A percentile compares a stretch with the other conserved stretches of the same genome.
phyloP scores from a whole-genome alignment of 2,888 invertebrate genomes.

The Agrochola lychnidis region DNA sequence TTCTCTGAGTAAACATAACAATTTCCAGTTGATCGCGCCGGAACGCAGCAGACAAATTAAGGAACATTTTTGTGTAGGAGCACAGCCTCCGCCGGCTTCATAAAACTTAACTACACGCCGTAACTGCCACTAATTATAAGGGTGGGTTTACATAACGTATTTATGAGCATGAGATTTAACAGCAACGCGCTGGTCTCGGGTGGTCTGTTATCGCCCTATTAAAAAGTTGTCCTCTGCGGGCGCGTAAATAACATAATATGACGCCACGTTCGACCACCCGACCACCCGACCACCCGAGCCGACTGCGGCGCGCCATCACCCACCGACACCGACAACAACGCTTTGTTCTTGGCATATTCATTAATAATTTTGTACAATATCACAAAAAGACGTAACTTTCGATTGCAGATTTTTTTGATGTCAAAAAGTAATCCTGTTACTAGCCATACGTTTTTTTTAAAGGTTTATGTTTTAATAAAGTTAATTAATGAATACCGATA shows the following conservation, averaged over 20 bases:
- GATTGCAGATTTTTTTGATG: neutral
- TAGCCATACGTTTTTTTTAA: constrained; percentile 23
- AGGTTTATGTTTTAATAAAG: constrained; percentile 16
- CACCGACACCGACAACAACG: constrained; percentile 28
- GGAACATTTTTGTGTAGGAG: constrained; percentile 86
- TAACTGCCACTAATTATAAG: constrained; percentile 90
- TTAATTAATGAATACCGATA: constrained; percentile 47
- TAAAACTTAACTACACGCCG: constrained; percentile 89
- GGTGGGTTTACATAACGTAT: constrained; percentile 90
- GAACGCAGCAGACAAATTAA: constrained; percentile 87
- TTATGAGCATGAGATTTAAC: constrained; percentile 90
- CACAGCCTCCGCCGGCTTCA: constrained; percentile 82
- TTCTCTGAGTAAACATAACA: constrained; percentile 86
- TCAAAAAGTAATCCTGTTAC: constrained; percentile 13
- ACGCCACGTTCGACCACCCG: constrained; percentile 65
- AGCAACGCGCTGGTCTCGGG: constrained; percentile 85
- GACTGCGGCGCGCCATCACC: constrained; percentile 26
- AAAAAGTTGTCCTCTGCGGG: constrained; percentile 89
- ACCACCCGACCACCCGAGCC: constrained; percentile 30
- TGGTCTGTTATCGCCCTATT: constrained; percentile 90
- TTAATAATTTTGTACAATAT: constrained; percentile 18
- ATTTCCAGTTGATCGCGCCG: constrained; percentile 86
- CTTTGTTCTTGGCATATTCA: constrained; percentile 42
- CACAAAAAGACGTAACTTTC: constrained; percentile 6
- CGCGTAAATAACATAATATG: constrained; percentile 88